Conservation (phyloP, 1,140 invertebrate genomes). For the Wasmannia auropunctata region DNA sequence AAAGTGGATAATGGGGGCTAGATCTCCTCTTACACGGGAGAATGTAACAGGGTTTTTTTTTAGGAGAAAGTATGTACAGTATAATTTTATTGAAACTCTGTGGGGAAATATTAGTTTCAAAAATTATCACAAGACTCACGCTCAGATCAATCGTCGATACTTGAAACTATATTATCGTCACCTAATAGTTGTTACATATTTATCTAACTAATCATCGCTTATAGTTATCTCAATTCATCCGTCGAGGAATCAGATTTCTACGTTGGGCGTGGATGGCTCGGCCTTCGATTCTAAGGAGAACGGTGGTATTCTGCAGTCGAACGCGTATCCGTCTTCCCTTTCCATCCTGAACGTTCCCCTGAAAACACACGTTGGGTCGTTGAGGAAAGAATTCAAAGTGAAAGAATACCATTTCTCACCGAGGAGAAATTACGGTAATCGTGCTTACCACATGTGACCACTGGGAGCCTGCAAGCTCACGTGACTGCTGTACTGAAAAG, state of each 20-base stretch:
- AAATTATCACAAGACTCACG: conserved; percentile 39
- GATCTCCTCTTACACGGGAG: not conserved
- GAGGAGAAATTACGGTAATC: not conserved
- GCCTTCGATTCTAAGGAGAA: conserved; percentile 98
- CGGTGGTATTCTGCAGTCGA: conserved; percentile 98
- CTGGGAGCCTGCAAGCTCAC: conserved; percentile 98
- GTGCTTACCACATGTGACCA: conserved; percentile 98
- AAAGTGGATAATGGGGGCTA: not conserved
- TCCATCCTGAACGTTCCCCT: conserved; percentile 99
- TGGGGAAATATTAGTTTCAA: conserved; percentile 3
- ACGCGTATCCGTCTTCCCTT: conserved; percentile 97
- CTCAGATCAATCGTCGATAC: not conserved
- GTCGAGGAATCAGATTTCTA: conserved; percentile 55
- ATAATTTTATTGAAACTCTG: conserved; percentile 26
- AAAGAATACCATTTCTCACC: not conserved
- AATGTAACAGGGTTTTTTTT: not conserved
- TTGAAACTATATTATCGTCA: conserved; percentile 18
- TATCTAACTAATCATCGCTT: conserved; percentile 19
- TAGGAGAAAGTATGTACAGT: conserved; percentile 29
- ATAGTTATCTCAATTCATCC: not conserved
- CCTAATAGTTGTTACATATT: conserved; percentile 30
- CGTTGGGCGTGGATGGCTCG: conserved; percentile 84
- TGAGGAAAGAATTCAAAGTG: not conserved
- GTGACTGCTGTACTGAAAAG: conserved; percentile 99
- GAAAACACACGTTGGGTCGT: conserved; percentile 53